Conservation (phyloP, 2,113 vertebrate species). For the Oreochromis tanganicae region DNA sequence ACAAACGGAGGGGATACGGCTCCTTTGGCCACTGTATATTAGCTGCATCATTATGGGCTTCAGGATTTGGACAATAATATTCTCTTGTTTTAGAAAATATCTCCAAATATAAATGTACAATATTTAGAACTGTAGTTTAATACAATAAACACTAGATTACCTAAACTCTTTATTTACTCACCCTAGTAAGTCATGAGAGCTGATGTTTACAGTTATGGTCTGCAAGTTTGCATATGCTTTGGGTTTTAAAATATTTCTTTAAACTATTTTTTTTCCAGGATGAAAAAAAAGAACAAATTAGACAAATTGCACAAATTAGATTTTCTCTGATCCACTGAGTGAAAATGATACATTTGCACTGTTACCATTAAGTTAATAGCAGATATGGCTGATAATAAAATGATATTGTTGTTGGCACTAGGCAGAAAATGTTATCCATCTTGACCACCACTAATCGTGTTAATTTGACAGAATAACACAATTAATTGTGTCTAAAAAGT, state of each 20-base stretch:
- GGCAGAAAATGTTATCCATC: background rate
- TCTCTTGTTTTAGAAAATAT: background rate
- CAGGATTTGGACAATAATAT: background rate
- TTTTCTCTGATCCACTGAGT: background rate
- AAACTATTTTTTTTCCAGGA: background rate
- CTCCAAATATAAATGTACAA: background rate
- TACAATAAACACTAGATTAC: background rate
- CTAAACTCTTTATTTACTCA: background rate
- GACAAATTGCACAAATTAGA: background rate
- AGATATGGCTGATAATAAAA: background rate
- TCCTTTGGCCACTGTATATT: background rate
- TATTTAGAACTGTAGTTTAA: background rate
- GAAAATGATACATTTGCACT: background rate
- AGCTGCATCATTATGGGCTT: background rate
- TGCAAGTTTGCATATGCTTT: background rate
- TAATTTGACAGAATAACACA: background rate
- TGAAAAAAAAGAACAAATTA: background rate
- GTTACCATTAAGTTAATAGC: background rate
- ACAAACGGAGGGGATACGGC: background rate
- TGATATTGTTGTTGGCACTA: background rate
- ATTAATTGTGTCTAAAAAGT: background rate
- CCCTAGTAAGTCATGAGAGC: background rate
- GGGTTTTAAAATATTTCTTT: background rate
- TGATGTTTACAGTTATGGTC: background rate
- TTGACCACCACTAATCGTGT: background rate